Conservation (phyloP, 2,888 invertebrate genomes). For the Drosophila helvetica region DNA sequence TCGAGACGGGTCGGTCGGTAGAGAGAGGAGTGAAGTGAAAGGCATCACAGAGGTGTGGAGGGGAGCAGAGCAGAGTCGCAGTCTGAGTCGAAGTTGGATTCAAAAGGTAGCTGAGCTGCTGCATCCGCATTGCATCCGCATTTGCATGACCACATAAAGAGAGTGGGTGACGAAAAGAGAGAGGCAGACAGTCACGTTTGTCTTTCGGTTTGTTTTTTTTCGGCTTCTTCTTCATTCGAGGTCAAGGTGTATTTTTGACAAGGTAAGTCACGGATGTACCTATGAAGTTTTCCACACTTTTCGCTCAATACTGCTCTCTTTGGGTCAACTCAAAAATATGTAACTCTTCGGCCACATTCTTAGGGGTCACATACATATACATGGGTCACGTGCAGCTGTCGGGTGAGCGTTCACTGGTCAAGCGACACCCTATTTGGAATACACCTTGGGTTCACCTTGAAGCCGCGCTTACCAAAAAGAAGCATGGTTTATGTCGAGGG, state of each 20-base stretch:
- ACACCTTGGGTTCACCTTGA: slow-evolving; percentile 63
- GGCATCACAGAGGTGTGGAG: neutral
- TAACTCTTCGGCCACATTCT: neutral
- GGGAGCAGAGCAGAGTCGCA: slow-evolving; percentile 1
- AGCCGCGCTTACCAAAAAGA: slow-evolving; percentile 64
- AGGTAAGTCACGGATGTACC: neutral
- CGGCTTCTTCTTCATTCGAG: slow-evolving; percentile 32
- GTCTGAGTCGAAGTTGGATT: neutral
- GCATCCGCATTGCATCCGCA: slow-evolving; percentile 50
- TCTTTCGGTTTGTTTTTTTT: slow-evolving; percentile 35
- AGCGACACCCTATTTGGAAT: neutral
- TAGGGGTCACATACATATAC: no score
- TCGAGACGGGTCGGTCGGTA: neutral
- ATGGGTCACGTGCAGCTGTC: neutral
- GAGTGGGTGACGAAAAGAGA: slow-evolving; percentile 18
- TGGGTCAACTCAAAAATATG: neutral
- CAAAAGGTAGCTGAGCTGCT: slow-evolving; percentile 35
- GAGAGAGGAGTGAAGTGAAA: neutral
- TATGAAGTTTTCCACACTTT: neutral
- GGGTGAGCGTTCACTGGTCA: neutral
- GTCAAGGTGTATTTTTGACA: slow-evolving; percentile 1
- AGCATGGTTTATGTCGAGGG: slow-evolving; percentile 1
- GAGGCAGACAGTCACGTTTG: slow-evolving; percentile 64
- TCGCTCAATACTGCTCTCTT: neutral
- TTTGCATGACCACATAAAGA: slow-evolving; percentile 44